These are phyloP conservation scores for Nothobranchius kuhntae DNA, from an alignment of 2,113 vertebrate genomes.

Conservation along the genomic window DNA sequence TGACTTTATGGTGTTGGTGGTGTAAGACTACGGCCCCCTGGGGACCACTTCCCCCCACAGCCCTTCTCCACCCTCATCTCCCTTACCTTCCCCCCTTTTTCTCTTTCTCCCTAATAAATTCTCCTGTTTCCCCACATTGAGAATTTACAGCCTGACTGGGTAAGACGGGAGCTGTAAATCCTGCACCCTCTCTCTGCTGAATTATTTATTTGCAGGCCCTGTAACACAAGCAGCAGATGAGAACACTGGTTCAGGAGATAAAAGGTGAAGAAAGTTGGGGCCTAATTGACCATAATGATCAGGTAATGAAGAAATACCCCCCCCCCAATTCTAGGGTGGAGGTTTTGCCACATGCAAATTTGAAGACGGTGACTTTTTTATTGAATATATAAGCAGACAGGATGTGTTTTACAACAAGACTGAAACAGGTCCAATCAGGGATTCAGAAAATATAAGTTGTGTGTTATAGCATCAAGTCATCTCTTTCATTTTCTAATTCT, in stretches of 20 bases:
- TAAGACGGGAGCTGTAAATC: constrained; percentile 79
- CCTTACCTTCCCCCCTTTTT: constrained; percentile 46
- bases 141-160: constrained; percentile 79
- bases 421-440: constrained; percentile 23
- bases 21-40: constrained; percentile 78
- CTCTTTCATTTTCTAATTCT: constrained; percentile 53
- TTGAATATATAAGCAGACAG: constrained; percentile 14
- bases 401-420: constrained; percentile 18
- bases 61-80: constrained; percentile 62
- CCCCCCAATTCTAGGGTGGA: constrained; percentile 53
- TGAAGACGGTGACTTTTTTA: not conserved
- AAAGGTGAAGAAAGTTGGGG: constrained; percentile 79
- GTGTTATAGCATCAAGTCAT: constrained; percentile 43
- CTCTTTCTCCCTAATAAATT: constrained; percentile 56
- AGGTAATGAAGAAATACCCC: constrained; percentile 77
- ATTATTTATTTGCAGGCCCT: constrained; percentile 79
- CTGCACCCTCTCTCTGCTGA: constrained; percentile 61
- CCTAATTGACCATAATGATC: constrained; percentile 82
- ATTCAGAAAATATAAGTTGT: constrained; percentile 46
- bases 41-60: constrained; percentile 78
- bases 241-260: constrained; percentile 82
- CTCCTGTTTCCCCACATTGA: constrained; percentile 72
- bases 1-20: constrained; percentile 85
- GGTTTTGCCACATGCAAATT: constrained; percentile 31
- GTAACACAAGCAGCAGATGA: constrained; percentile 81